Evolutionary conservation across 1,140 invertebrate species (phyloP).

Genomic region (Arctopsyche grandis): DNA sequence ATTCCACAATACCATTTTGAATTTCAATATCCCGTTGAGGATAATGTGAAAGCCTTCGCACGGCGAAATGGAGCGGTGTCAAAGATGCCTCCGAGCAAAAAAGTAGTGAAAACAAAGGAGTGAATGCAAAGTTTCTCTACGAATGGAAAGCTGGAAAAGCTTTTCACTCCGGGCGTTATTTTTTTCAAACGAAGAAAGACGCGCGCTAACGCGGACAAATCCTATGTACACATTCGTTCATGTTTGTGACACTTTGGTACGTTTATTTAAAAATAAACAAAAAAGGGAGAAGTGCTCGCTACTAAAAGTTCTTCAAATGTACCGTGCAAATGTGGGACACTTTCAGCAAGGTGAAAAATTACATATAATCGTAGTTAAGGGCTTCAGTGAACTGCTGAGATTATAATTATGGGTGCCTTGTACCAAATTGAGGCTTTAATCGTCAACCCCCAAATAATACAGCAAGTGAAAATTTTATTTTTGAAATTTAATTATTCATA

Average conservation of each 20-base stretch:
- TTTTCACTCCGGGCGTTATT: slow-evolving; percentile 5
- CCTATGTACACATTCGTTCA: slow-evolving; percentile 7
- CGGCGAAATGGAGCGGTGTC: neutral
- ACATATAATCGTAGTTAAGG: neutral
- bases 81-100: slow-evolving; percentile 1
- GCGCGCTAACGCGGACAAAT: slow-evolving; percentile 8
- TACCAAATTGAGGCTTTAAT: neutral
- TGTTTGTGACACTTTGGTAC: neutral
- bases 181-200: neutral
- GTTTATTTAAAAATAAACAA: too few species aligned
- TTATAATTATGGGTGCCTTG: neutral
- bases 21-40: neutral
- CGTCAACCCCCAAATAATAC: too few species aligned
- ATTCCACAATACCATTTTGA: neutral
- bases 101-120: neutral
- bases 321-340: too few species aligned
- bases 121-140: neutral
- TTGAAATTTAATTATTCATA: too few species aligned
- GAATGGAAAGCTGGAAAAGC: slow-evolving; percentile 1
- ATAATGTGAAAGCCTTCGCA: neutral
- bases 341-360: too few species aligned
- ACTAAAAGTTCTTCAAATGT: too few species aligned
- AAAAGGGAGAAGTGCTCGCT: too few species aligned
- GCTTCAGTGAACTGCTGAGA: neutral
- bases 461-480: too few species aligned